Evolutionary conservation across 2,797 vertebrate species (phyloP), one percentile per base, ranked within the genome.

Genomic region (Petrocephalus sullivani): DNA sequence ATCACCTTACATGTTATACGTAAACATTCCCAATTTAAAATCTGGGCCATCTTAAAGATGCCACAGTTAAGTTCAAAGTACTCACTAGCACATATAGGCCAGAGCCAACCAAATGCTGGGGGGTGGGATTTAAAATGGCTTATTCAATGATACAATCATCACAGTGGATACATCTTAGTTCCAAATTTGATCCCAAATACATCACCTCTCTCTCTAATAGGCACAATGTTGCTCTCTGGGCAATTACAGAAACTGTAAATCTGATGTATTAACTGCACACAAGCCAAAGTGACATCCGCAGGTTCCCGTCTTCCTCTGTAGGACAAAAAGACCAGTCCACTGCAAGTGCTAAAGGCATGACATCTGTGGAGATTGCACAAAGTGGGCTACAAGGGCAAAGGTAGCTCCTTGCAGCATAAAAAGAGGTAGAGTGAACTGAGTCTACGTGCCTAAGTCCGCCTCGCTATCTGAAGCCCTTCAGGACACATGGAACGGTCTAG

Each of bases 361-460:
- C 16, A 78, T 75, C 51, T 37, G 64, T 75, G 54, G 16, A 87
- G 71, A 78, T 41, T 33, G 51, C 23, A 7, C 49, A 75, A 75
- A 21, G 61, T 87, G 37, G 64, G 51, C 87, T 37, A 23, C 28
- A 21, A 75, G 51, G 16, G 4, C 9, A 71, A 37, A 54, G 37
- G 1, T n/a, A 46, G 53, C 53, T 54, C 67, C 53, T 46, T 87
- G 54, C 53, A 10, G 33, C 53, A 28, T 67, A 12, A 71, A 23
- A 37, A 81, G 87, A 87, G 87, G 87, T 87, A 87, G 67, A 87
- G 9, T 57, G 49, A 54, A 16, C 46, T 1, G 16, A 53, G 46
- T 54, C 10, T 28, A 28, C 9, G 51, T 9, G n/a, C 7, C 10
- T 4, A 82, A 82, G 49, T 84, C 82, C 9, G 23, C 49, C 23